These are phyloP conservation scores for Zosterops borbonicus DNA, from an alignment of 2,113 vertebrate species.

Conservation along the genomic window DNA sequence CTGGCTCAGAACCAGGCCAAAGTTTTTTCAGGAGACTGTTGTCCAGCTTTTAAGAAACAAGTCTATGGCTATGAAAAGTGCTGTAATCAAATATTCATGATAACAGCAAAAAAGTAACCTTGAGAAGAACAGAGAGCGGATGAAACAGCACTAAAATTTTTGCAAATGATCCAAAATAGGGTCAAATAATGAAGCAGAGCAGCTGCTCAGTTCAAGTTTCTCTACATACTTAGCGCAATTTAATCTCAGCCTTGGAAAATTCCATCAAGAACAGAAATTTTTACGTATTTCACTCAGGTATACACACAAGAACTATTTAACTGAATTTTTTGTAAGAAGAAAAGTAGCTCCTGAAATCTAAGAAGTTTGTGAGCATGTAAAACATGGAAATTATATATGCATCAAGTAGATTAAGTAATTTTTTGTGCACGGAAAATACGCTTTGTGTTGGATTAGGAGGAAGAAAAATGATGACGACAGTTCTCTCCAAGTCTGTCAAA, in stretches of 20 bases:
- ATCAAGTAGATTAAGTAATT: not conserved
- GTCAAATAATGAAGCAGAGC: constrained; percentile 14
- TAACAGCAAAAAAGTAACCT: constrained; percentile 8
- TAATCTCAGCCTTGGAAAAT: not conserved
- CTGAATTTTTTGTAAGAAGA: not conserved
- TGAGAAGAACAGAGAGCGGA: not conserved
- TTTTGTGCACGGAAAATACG: not conserved
- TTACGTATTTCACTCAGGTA: not conserved
- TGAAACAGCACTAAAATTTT: not conserved
- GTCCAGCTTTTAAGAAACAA: not conserved
- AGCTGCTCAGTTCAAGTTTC: not conserved
- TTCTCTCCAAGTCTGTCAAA: not conserved
- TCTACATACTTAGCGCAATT: not conserved
- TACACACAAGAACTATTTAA: not conserved
- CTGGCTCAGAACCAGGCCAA: not conserved
- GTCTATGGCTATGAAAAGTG: not conserved
- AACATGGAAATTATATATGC: not conserved
- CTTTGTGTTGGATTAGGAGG: not conserved
- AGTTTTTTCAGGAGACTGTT: not conserved
- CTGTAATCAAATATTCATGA: not conserved
- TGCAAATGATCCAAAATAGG: not conserved
- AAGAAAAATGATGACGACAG: not conserved
- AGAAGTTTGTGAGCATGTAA: not conserved
- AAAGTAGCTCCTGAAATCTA: not conserved
- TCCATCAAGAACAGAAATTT: not conserved